Conservation (phyloP, 2,113 vertebrate species). For the Atlantisia rogersi region DNA sequence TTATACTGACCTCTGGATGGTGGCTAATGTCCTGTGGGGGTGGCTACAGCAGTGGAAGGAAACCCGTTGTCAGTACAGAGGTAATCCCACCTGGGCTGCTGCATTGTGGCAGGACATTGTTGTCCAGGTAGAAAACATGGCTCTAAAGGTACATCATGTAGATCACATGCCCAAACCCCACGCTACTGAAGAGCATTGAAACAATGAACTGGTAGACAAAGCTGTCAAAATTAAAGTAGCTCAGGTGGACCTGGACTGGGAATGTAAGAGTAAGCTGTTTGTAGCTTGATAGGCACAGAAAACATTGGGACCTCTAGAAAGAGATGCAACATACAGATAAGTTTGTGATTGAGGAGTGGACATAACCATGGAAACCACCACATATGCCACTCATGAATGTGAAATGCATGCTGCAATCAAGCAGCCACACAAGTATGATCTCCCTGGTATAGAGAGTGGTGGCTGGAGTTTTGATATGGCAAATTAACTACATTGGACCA, state of each 20-base stretch:
- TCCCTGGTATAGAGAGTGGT: no score
- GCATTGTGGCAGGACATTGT: no score
- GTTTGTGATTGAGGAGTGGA: no score
- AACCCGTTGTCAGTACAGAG: background rate
- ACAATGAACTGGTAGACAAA: background rate
- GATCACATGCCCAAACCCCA: background rate
- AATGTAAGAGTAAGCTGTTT: background rate
- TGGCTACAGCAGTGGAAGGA: background rate
- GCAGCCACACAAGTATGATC: no score
- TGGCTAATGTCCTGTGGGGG: background rate
- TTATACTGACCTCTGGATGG: background rate
- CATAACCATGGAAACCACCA: no score
- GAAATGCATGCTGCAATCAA: no score
- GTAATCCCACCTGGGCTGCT: no score
- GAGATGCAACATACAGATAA: background rate
- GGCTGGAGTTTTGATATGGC: no score
- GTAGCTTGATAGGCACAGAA: background rate
- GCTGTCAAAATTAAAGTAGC: background rate
- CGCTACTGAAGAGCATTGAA: background rate
- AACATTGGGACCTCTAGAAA: background rate
- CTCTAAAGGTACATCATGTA: background rate
- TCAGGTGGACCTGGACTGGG: background rate
- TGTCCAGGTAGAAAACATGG: no score
- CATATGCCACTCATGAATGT: no score
- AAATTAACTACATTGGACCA: no score